These are phyloP conservation scores for Polypedilum vanderplanki DNA, from an alignment of 1,140 invertebrate species.

Conservation along the genomic window DNA sequence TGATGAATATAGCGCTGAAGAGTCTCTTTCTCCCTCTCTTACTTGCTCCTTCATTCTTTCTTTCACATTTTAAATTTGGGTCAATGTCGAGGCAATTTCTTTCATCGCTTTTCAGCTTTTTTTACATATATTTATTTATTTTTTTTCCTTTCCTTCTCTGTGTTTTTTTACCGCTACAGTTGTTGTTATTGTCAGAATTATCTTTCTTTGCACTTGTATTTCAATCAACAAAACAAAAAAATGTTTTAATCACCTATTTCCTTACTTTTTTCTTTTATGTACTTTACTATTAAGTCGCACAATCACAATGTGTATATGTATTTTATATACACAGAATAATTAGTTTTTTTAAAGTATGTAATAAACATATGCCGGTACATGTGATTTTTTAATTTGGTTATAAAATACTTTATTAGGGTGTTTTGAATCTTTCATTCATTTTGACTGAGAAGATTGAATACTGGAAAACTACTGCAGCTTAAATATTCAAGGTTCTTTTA, in stretches of 20 bases:
- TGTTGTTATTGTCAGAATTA: neutral
- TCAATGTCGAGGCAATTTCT: slow-evolving; percentile 26
- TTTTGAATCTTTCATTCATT: too few species aligned
- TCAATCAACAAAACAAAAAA: neutral
- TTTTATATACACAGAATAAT: neutral
- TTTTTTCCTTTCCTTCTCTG: neutral
- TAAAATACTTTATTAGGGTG: too few species aligned
- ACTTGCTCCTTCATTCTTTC: neutral
- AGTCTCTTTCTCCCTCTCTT: neutral
- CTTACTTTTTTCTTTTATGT: slow-evolving; percentile 7
- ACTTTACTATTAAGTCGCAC: neutral
- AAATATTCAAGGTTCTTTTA: too few species aligned
- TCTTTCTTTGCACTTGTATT: neutral
- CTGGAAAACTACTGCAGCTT: too few species aligned
- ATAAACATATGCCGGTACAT: slow-evolving; percentile 16
- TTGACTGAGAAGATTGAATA: too few species aligned
- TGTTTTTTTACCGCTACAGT: neutral
- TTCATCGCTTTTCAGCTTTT: slow-evolving; percentile 8
- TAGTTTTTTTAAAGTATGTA: neutral
- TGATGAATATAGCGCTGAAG: neutral
- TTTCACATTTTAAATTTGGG: slow-evolving; percentile 21
- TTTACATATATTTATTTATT: neutral
- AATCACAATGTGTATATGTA: neutral
- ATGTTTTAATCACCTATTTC: slow-evolving; percentile 1
- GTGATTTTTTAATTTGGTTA: neutral